These are phyloP conservation scores for Microvelia longipes DNA, from an alignment of 1,140 invertebrate species.

Conservation along the genomic window DNA sequence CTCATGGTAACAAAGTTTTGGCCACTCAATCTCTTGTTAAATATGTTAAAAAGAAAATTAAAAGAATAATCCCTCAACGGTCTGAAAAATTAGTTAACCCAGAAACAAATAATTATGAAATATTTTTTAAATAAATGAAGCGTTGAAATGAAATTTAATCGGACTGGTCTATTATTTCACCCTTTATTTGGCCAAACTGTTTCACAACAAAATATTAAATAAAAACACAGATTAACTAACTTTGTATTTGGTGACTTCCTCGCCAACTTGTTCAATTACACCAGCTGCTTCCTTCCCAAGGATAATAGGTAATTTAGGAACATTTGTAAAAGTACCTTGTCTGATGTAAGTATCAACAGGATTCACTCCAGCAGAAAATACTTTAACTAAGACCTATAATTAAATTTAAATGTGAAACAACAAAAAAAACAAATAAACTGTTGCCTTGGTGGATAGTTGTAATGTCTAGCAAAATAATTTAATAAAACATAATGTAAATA, in stretches of 20 bases:
- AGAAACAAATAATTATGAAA: no score
- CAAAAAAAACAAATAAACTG: background rate
- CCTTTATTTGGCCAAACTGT: no score
- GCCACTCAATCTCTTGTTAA: no score
- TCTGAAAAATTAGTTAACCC: no score
- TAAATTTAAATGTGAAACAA: background rate
- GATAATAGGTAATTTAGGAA: slow-evolving; percentile 36
- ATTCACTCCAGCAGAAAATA: slow-evolving; percentile 37
- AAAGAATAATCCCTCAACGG: no score
- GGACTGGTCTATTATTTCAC: no score
- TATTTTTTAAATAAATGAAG: no score
- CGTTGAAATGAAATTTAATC: no score
- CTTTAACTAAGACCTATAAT: slow-evolving; percentile 34
- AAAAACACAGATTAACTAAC: no score
- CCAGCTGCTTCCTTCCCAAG: slow-evolving; percentile 40
- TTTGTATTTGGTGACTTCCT: slow-evolving; percentile 32
- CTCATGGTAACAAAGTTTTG: no score
- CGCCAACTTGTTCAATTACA: slow-evolving; percentile 33
- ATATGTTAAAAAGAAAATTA: no score
- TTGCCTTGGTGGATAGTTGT: background rate
- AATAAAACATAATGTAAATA: background rate
- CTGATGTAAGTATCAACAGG: slow-evolving; percentile 46
- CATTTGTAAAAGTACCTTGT: slow-evolving; percentile 30
- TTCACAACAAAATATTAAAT: no score
- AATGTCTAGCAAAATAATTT: background rate